Evolutionary conservation across 2,113 vertebrate genomes (phyloP).

Genomic region (Phyllostomus discolor): DNA sequence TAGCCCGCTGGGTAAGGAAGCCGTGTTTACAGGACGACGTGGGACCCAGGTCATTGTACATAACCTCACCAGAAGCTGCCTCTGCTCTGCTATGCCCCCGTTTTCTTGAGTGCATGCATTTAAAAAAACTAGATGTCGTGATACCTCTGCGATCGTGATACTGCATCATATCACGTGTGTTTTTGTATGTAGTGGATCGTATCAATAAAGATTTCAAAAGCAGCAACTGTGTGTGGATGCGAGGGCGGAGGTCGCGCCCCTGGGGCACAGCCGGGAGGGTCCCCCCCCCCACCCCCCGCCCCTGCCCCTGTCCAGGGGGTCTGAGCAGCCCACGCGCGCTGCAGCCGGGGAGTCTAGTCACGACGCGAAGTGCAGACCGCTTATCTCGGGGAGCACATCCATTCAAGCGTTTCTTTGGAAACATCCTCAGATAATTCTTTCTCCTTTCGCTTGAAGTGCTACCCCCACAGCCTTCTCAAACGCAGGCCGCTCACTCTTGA

Average conservation of each 20-base stretch:
- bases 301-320: neutral
- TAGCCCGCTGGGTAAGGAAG: accelerated
- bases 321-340: neutral
- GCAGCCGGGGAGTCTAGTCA: neutral
- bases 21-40: accelerated
- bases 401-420: neutral
- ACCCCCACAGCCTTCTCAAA: neutral
- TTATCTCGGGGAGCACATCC: accelerated
- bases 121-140: neutral
- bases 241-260: neutral
- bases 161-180: neutral
- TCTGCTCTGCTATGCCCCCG: neutral
- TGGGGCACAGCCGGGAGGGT: neutral
- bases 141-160: neutral
- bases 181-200: neutral
- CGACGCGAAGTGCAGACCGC: accelerated
- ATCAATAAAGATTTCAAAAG: neutral
- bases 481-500: neutral
- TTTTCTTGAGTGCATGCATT: neutral
- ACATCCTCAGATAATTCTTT: neutral
- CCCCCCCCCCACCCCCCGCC: no score
- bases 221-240: neutral
- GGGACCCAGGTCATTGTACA: neutral
- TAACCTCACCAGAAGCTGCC: no score
- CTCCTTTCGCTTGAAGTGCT: neutral